A percentile compares a stretch with the other conserved stretches of the same genome.
Evolutionary conservation across 2,797 vertebrate species (phyloP).

Genomic region (Neoniphon sammara): DNA sequence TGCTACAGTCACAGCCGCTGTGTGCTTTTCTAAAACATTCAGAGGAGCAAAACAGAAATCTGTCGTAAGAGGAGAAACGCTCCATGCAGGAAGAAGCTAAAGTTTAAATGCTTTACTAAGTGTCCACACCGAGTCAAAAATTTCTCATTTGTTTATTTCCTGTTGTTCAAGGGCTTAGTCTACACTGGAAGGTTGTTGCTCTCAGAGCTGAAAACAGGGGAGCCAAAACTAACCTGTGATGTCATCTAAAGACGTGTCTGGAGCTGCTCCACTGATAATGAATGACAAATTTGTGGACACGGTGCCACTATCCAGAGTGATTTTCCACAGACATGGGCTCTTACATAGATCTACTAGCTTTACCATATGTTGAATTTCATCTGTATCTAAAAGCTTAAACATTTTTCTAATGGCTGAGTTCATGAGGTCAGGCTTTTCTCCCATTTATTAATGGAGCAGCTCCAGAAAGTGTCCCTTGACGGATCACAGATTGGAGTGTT

Average conservation of each 20-base stretch:
- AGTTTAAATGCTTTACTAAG: no score
- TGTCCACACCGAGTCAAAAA: no score
- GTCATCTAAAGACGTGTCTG: slow-evolving; percentile 26
- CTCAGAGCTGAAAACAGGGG: slow-evolving; percentile 4
- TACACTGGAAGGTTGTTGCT: not conserved
- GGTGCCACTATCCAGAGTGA: not conserved
- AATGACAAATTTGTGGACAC: not conserved
- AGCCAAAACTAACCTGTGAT: slow-evolving; percentile 4
- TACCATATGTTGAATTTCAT: not conserved
- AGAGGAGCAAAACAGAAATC: slow-evolving; percentile 11
- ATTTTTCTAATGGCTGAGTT: not conserved
- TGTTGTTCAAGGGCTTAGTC: slow-evolving; percentile 8
- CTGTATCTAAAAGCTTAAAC: not conserved
- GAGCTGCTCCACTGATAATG: slow-evolving; percentile 20
- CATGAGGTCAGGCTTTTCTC: not conserved
- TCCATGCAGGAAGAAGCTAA: no score
- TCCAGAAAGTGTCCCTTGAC: no score
- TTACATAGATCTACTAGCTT: not conserved
- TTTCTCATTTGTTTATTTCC: not conserved
- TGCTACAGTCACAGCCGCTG: slow-evolving; percentile 14
- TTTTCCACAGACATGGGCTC: not conserved
- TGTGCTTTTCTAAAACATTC: slow-evolving; percentile 12
- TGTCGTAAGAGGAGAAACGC: not conserved
- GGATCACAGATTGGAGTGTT: no score
- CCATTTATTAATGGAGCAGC: no score